A percentile compares a stretch with the other conserved stretches of the same genome.
Evolutionary conservation across 2,797 vertebrate species (phyloP).

Genomic region (Sebastes glaucus): DNA sequence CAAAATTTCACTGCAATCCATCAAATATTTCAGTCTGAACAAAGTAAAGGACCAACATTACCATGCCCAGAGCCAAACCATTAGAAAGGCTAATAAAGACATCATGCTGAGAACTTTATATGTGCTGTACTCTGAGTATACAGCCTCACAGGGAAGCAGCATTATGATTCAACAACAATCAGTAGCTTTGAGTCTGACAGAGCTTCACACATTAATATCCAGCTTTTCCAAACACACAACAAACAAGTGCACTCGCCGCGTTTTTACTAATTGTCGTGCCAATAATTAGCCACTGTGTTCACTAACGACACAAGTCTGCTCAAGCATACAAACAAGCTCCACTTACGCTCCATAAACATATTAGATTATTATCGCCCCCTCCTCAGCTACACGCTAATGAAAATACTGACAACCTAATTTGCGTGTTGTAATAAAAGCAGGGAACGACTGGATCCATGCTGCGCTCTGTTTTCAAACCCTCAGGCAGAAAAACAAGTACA

Average conservation of each 20-base stretch:
- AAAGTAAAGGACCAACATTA: not conserved
- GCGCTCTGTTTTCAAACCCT: not conserved
- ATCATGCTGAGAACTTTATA: not conserved
- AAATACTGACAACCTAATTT: conserved; percentile 29
- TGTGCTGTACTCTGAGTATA: not conserved
- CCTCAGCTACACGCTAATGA: conserved; percentile 2
- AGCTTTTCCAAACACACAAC: not conserved
- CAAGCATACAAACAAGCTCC: conserved; percentile 26
- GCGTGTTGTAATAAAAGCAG: conserved; percentile 28
- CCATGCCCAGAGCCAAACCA: not conserved
- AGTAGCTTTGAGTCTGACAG: not conserved
- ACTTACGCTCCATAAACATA: conserved; percentile 17
- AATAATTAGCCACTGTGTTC: conserved; percentile 33
- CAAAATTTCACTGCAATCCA: not conserved
- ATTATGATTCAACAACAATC: not conserved
- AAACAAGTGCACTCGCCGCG: not conserved
- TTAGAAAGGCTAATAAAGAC: too few species aligned
- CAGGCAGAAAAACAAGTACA: conserved; percentile 10
- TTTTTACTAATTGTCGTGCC: conserved; percentile 1
- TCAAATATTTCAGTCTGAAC: not conserved
- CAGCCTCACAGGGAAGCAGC: too few species aligned
- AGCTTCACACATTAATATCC: not conserved
- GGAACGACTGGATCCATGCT: not conserved
- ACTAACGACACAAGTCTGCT: conserved; percentile 24
- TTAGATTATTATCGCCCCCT: conserved; percentile 9